Percentiles rank a stretch among this genome's conserved stretches.
These are phyloP conservation scores for Grapholita molesta DNA, from an alignment of 1,140 invertebrate genomes.

Conservation along the genomic window DNA sequence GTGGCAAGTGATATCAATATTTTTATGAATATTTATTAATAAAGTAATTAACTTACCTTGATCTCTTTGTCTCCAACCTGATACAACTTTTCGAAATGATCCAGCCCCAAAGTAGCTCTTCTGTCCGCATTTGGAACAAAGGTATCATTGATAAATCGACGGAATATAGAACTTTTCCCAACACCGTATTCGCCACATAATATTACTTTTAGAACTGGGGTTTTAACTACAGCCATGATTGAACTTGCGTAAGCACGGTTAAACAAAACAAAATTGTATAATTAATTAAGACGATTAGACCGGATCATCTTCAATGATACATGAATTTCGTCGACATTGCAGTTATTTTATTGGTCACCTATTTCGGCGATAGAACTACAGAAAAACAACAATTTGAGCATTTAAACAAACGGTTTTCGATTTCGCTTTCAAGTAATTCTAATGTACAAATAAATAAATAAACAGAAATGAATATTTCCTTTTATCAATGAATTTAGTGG, in stretches of 20 bases:
- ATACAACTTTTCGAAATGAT: slow-evolving; percentile 92
- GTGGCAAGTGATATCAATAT: slow-evolving; percentile 25
- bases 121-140: slow-evolving; percentile 89
- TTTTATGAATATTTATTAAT: background rate
- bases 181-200: slow-evolving; percentile 97
- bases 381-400: background rate
- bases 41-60: slow-evolving; percentile 79
- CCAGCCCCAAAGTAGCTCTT: slow-evolving; percentile 93
- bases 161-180: slow-evolving; percentile 95
- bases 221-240: slow-evolving; percentile 87
- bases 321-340: background rate
- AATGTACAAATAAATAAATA: too few relatives aligned
- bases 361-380: background rate
- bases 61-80: slow-evolving; percentile 86
- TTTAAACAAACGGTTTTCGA: background rate
- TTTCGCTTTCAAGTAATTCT: too few relatives aligned
- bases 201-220: slow-evolving; percentile 96
- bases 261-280: background rate
- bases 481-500: too few relatives aligned
- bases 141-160: slow-evolving; percentile 92
- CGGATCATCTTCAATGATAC: slow-evolving; percentile 15
- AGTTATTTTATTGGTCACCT: background rate
- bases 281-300: slow-evolving; percentile 15
- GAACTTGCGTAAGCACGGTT: slow-evolving; percentile 8
- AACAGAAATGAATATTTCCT: too few relatives aligned